Evolutionary conservation across 2,888 invertebrate species (phyloP).

Genomic region (Dicyrtoma fusca): DNA sequence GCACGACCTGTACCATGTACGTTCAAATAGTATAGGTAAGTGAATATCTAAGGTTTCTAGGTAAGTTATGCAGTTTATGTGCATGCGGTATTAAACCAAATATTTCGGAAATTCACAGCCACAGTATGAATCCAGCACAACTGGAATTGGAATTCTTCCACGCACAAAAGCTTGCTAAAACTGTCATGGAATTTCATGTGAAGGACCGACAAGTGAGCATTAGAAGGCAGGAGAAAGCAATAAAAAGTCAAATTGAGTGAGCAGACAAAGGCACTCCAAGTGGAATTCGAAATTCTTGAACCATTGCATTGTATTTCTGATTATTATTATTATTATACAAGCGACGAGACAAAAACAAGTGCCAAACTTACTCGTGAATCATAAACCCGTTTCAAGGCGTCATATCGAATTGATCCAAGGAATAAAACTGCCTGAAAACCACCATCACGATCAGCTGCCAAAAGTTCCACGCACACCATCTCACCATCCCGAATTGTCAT

Average conservation of each 20-base stretch:
- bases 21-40: no score
- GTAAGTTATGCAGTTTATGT: no score
- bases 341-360: neutral
- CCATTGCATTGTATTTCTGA: neutral
- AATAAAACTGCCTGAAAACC: constrained; percentile 92
- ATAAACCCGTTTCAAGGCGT: constrained; percentile 94
- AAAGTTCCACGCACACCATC: constrained; percentile 97
- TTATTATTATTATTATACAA: neutral
- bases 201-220: neutral
- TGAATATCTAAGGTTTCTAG: no score
- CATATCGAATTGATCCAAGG: constrained; percentile 95
- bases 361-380: constrained; percentile 79
- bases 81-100: no score
- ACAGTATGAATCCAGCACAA: no score
- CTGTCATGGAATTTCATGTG: neutral
- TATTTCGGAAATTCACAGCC: no score
- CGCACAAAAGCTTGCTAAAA: no score
- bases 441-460: constrained; percentile 86
- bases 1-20: no score
- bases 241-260: neutral
- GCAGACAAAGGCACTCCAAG: neutral
- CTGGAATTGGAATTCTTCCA: no score
- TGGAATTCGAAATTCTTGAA: neutral
- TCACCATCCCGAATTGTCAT: constrained; percentile 96
- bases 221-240: neutral